Evolutionary conservation across 1,140 invertebrate genomes (phyloP).

Genomic region (Polypedilum vanderplanki): DNA sequence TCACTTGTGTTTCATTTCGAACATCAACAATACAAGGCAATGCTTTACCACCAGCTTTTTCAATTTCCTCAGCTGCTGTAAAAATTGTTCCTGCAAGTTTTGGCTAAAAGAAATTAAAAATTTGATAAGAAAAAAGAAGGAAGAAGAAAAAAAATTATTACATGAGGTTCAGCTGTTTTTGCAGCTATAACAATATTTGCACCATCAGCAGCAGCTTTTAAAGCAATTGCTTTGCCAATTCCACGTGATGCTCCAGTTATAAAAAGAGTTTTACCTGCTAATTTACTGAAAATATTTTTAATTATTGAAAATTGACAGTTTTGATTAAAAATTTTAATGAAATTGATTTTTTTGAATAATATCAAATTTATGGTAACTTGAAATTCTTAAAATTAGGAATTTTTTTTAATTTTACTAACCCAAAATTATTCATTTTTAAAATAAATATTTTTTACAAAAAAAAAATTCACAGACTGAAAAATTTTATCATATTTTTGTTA

Average conservation of each 20-base stretch:
- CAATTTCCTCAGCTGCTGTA: conserved; percentile 92
- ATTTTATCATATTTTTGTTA: no score
- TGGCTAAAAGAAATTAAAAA: conserved; percentile 45
- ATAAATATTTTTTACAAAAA: no score
- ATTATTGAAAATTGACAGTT: no score
- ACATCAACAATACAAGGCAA: conserved; percentile 93
- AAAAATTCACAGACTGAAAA: no score
- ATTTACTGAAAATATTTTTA: conserved; percentile 62
- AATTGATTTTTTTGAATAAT: no score
- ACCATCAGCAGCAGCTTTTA: conserved; percentile 89
- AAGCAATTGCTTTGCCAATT: conserved; percentile 93
- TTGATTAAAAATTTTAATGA: no score
- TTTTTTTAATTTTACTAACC: no score
- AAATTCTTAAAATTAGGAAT: no score
- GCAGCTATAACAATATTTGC: conserved; percentile 93
- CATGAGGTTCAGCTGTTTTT: conserved; percentile 88
- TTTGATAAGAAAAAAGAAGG: neutral
- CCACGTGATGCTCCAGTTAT: conserved; percentile 95
- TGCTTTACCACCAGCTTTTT: conserved; percentile 81
- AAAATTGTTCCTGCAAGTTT: conserved; percentile 98
- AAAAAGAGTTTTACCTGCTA: conserved; percentile 86
- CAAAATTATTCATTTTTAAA: no score
- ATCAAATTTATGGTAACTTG: no score
- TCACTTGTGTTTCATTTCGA: conserved; percentile 74
- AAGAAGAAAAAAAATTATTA: neutral